phyloP scores from a whole-genome alignment of 2,888 invertebrate species.

The Agrenia bidenticulata region DNA sequence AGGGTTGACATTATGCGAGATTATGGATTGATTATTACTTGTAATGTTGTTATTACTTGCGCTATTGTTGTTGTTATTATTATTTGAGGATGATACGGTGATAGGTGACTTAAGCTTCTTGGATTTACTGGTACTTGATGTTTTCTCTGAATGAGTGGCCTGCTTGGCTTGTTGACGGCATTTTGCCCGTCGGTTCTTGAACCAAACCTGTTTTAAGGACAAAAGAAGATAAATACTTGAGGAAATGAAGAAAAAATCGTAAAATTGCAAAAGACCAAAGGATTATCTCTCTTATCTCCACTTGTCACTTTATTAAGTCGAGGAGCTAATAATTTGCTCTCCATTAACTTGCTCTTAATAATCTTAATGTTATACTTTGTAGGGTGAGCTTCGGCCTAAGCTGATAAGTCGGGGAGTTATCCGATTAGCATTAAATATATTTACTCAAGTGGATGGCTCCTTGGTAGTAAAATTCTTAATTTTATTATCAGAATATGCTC shows the following conservation, averaged over 20 bases:
- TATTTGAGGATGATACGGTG: slow-evolving; percentile 27
- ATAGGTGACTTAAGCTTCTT: slow-evolving; percentile 47
- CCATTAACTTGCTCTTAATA: neutral
- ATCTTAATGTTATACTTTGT: slow-evolving; percentile 4
- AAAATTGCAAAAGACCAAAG: neutral
- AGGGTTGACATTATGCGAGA: slow-evolving; percentile 29
- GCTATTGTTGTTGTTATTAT: slow-evolving; percentile 34
- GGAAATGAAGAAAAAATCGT: slow-evolving; percentile 24
- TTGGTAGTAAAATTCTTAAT: slow-evolving; percentile 1
- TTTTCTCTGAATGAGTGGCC: slow-evolving; percentile 54
- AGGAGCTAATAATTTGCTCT: too few relatives aligned
- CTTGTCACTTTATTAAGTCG: too few relatives aligned
- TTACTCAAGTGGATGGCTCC: slow-evolving; percentile 8
- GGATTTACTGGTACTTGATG: slow-evolving; percentile 40
- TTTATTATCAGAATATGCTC: slow-evolving; percentile 4
- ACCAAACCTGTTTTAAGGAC: slow-evolving; percentile 79
- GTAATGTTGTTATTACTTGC: slow-evolving; percentile 22
- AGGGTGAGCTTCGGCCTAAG: neutral
- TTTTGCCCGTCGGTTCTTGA: slow-evolving; percentile 96
- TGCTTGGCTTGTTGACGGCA: slow-evolving; percentile 86
- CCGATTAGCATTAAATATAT: slow-evolving; percentile 38
- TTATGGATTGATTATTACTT: slow-evolving; percentile 23
- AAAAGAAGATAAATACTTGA: slow-evolving; percentile 41
- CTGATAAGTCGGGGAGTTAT: slow-evolving; percentile 27
- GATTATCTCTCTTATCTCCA: too few relatives aligned